These are phyloP conservation scores for Spisula subtruncata DNA, from an alignment of 2,888 invertebrate species.

Conservation along the genomic window DNA sequence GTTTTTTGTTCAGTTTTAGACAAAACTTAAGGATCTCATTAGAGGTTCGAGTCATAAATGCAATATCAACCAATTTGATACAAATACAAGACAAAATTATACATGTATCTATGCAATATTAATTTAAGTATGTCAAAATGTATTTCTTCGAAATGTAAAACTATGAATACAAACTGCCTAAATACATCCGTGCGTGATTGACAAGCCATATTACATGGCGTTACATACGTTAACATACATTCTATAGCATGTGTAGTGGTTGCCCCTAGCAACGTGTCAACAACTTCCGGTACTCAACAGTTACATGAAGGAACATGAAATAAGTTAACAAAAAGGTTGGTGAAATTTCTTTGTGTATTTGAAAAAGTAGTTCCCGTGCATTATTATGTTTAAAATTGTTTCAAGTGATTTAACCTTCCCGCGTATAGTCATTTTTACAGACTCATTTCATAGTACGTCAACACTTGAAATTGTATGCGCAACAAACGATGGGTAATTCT, in stretches of 20 bases:
- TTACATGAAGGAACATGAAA: background rate
- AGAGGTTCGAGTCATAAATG: too few species aligned
- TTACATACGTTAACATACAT: background rate
- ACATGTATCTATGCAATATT: background rate
- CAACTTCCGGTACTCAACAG: constrained; percentile 1
- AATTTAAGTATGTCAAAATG: background rate
- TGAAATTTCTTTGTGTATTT: background rate
- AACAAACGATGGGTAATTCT: too few species aligned
- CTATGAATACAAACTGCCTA: background rate
- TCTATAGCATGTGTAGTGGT: background rate
- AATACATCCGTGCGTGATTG: background rate
- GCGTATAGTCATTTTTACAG: too few species aligned
- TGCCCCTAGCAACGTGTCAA: background rate
- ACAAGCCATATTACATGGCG: background rate
- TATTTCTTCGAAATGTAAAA: background rate
- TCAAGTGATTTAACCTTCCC: too few species aligned
- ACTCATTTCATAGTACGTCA: too few species aligned
- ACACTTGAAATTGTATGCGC: too few species aligned
- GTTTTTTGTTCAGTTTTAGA: too few species aligned
- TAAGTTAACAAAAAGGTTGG: background rate
- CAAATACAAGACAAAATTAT: background rate
- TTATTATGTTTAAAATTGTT: too few species aligned
- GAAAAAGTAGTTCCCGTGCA: background rate
- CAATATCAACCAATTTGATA: too few species aligned
- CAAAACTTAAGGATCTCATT: too few species aligned